A percentile compares a stretch with the other conserved stretches of the same genome.
Evolutionary conservation across 2,888 invertebrate species (phyloP).

Genomic region (Agrochola litura): DNA sequence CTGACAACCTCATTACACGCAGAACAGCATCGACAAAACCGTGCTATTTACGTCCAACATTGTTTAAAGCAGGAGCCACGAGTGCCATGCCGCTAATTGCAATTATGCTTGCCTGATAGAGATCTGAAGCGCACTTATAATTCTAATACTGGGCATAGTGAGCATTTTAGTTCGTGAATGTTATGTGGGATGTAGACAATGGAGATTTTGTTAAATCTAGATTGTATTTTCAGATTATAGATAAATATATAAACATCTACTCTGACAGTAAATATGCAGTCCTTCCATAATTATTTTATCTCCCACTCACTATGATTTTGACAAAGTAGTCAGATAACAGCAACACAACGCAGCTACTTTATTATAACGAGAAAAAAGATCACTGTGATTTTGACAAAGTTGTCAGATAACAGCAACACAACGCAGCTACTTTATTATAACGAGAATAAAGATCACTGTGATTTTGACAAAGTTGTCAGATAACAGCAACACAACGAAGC

Average conservation of each 20-base stretch:
- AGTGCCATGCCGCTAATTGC: slow-evolving; percentile 47
- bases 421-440: too few species aligned
- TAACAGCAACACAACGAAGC: too few species aligned
- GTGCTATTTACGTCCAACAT: slow-evolving; percentile 42
- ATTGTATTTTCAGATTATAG: not conserved
- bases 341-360: not conserved
- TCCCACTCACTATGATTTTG: not conserved
- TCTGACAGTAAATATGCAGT: not conserved
- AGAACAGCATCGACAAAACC: slow-evolving; percentile 1
- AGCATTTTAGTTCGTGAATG: slow-evolving; percentile 31
- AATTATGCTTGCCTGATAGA: slow-evolving; percentile 46
- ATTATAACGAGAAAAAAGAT: not conserved
- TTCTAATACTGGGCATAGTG: slow-evolving; percentile 31
- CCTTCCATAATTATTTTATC: not conserved
- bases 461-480: too few species aligned
- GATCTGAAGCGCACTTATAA: slow-evolving; percentile 39
- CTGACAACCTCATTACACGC: not conserved
- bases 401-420: too few species aligned
- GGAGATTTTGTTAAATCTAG: not conserved
- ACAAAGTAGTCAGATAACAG: not conserved
- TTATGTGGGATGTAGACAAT: slow-evolving; percentile 3
- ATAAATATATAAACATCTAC: not conserved
- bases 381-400: not conserved
- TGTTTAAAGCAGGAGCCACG: slow-evolving; percentile 21
- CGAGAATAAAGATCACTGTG: too few species aligned